Evolutionary conservation across 2,113 vertebrate genomes (phyloP).

Genomic region (Corydoras maculifer): DNA sequence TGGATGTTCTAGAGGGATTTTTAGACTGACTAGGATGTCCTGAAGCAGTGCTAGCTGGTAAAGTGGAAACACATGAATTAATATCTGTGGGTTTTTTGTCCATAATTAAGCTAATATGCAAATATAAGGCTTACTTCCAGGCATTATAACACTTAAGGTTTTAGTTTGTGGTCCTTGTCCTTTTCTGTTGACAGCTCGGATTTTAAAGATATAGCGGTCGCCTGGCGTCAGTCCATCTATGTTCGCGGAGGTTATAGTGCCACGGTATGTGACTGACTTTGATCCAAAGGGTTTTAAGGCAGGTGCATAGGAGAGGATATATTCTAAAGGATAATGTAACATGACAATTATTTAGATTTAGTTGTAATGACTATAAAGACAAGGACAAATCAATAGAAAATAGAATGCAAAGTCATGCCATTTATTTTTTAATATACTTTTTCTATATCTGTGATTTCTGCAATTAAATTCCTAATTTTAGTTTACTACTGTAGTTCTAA

Average conservation of each 20-base stretch:
- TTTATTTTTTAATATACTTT: too few relatives aligned
- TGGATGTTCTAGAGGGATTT: conserved; percentile 42
- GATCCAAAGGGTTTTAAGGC: conserved; percentile 95
- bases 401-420: too few relatives aligned
- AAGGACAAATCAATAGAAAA: too few relatives aligned
- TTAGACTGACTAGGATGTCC: conserved; percentile 51
- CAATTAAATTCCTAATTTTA: too few relatives aligned
- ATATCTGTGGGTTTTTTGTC: background rate
- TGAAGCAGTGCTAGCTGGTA: conserved; percentile 63
- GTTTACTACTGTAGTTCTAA: too few relatives aligned
- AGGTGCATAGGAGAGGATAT: conserved; percentile 94
- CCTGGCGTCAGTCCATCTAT: conserved; percentile 87
- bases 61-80: conserved; percentile 31
- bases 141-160: conserved; percentile 81
- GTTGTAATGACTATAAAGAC: too few relatives aligned
- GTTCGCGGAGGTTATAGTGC: conserved; percentile 77
- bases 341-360: conserved; percentile 8
- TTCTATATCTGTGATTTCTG: too few relatives aligned
- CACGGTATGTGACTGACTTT: conserved; percentile 82
- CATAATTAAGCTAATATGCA: conserved; percentile 1
- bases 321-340: conserved; percentile 78
- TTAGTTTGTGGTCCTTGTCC: conserved; percentile 93
- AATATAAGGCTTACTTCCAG: conserved; percentile 71
- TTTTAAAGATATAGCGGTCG: conserved; percentile 95
- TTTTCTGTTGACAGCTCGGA: conserved; percentile 86